Evolutionary conservation across 2,113 vertebrate genomes (phyloP).

Genomic region (Epinephelus fuscoguttatus): DNA sequence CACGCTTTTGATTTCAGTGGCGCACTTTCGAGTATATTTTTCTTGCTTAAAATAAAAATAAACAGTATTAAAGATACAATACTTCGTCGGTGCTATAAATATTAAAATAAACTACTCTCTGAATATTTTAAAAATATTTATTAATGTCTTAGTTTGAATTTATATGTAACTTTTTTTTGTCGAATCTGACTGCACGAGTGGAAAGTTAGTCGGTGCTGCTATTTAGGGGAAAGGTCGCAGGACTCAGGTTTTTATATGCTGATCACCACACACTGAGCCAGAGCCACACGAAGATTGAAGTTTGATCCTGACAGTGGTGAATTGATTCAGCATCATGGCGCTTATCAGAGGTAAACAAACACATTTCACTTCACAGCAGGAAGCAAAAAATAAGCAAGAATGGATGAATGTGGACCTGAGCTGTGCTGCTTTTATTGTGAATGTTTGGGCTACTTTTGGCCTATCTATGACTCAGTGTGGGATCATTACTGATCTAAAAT

Average conservation of each 20-base stretch:
- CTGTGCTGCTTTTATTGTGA: neutral
- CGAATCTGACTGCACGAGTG: conserved; percentile 56
- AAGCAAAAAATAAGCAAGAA: neutral
- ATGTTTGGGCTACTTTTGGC: neutral
- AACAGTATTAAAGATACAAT: fast-evolving
- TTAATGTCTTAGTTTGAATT: neutral
- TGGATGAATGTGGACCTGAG: neutral
- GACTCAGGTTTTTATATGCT: neutral
- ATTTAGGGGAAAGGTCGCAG: conserved; percentile 77
- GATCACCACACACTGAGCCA: neutral
- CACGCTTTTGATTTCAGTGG: fast-evolving
- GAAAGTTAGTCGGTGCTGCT: neutral
- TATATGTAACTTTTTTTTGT: neutral
- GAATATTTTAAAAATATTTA: fast-evolving
- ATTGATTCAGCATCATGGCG: conserved; percentile 72
- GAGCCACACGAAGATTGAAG: neutral
- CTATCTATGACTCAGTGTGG: neutral
- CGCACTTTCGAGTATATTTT: conserved; percentile 57
- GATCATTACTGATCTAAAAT: neutral
- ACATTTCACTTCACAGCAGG: neutral
- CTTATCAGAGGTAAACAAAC: conserved; percentile 83
- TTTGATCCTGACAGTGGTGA: conserved; percentile 10
- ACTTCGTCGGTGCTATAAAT: fast-evolving
- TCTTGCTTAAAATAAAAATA: neutral
- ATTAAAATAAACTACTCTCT: fast-evolving